Percentiles rank a stretch among this genome's conserved stretches.
Evolutionary conservation across 2,888 invertebrate species (phyloP).

Genomic region (Abscondita cerata): DNA sequence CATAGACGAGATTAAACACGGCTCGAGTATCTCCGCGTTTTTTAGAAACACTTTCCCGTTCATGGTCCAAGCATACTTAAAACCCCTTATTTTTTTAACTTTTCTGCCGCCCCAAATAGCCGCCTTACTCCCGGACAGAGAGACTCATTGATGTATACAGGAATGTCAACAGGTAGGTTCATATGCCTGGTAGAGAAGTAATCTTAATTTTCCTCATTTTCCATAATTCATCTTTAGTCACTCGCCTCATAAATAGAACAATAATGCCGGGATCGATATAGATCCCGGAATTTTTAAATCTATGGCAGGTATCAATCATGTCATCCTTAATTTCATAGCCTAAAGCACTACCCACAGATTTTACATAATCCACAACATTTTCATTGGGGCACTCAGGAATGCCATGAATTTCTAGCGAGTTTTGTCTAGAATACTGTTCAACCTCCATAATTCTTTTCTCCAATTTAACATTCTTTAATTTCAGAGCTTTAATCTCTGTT

Average conservation of each 20-base stretch:
- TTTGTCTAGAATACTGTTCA: background rate
- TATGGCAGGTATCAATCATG: background rate
- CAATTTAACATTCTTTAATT: background rate
- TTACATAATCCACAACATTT: background rate
- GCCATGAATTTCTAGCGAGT: too few species aligned
- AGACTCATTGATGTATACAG: too few species aligned
- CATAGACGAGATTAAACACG: background rate
- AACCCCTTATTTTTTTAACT: background rate
- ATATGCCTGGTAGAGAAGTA: background rate
- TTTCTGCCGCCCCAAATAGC: background rate
- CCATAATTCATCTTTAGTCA: background rate
- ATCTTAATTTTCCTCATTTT: background rate
- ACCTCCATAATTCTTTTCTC: background rate
- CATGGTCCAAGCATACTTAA: too few species aligned
- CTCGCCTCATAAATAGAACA: background rate
- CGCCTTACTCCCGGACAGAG: background rate
- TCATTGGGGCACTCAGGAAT: background rate
- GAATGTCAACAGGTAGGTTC: too few species aligned
- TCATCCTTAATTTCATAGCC: too few species aligned
- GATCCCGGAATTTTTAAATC: background rate
- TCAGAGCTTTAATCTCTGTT: background rate
- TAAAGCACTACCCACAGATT: background rate
- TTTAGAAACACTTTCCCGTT: background rate
- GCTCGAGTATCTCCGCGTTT: background rate
- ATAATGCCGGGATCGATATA: background rate